Evolutionary conservation across 2,797 vertebrate species (phyloP).

Genomic region (Taenioides sp.): DNA sequence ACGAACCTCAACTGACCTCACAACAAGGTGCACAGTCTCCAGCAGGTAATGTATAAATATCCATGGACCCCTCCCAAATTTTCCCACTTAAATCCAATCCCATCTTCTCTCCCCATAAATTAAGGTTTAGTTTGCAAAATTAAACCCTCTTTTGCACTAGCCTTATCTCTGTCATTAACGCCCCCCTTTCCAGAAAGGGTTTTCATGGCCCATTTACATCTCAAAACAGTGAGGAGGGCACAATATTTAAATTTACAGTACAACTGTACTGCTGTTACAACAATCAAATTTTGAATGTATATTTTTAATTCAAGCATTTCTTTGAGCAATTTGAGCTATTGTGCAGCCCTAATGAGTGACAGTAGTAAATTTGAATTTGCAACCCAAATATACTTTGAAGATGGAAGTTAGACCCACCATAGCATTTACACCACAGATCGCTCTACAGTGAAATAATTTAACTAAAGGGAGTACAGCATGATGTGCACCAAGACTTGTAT

Average conservation of each 20-base stretch:
- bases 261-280: neutral
- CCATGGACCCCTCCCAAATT: constrained; percentile 60
- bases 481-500: constrained; percentile 39
- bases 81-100: constrained; percentile 39
- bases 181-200: constrained; percentile 42
- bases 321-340: neutral
- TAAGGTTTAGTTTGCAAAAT: constrained; percentile 48
- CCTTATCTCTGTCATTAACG: constrained; percentile 23
- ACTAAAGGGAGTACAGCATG: constrained; percentile 42
- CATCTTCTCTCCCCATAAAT: constrained; percentile 44
- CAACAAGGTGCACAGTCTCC: constrained; percentile 87
- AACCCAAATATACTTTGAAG: constrained; percentile 59
- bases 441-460: constrained; percentile 58
- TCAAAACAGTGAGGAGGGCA: constrained; percentile 1
- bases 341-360: constrained; percentile 24
- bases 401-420: constrained; percentile 44
- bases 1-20: constrained; percentile 85
- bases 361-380: constrained; percentile 61
- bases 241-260: neutral
- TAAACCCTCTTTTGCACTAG: constrained; percentile 39
- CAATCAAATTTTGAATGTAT: neutral
- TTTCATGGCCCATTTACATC: constrained; percentile 31
- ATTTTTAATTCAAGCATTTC: neutral
- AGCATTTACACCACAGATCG: constrained; percentile 50
- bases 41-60: constrained; percentile 97